Evolutionary conservation across 2,888 invertebrate species (phyloP).

Genomic region (Halictus quadricinctus): DNA sequence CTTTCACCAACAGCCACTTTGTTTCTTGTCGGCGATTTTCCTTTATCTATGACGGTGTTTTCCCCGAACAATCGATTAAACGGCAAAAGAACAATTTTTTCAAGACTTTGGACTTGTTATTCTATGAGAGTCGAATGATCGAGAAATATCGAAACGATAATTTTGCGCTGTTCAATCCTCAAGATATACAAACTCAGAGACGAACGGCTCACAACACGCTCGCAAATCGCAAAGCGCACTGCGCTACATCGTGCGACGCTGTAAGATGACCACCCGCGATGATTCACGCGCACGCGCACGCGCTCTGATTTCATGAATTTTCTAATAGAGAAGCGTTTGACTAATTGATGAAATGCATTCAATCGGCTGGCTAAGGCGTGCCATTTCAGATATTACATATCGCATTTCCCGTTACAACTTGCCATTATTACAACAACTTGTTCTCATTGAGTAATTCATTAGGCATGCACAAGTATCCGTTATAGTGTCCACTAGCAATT

Average conservation of each 20-base stretch:
- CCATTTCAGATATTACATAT: neutral
- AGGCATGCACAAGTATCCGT: neutral
- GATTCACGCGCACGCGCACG: conserved; percentile 33
- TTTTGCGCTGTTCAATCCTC: conserved; percentile 19
- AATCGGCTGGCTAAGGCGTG: neutral
- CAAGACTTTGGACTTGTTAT: neutral
- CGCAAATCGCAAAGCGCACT: neutral
- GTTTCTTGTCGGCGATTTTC: neutral
- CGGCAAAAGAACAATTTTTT: neutral
- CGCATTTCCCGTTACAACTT: neutral
- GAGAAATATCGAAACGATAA: conserved; percentile 36
- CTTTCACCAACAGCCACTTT: conserved; percentile 35
- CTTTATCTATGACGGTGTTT: neutral
- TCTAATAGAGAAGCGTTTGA: conserved; percentile 1
- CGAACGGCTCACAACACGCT: neutral
- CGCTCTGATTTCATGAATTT: conserved; percentile 20
- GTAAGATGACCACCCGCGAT: neutral
- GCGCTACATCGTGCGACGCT: conserved; percentile 8
- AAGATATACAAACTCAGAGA: neutral
- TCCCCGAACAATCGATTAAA: neutral
- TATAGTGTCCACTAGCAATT: neutral
- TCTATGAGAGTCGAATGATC: conserved; percentile 13
- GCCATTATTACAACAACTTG: neutral
- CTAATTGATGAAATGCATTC: neutral
- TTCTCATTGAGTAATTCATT: neutral